Evolutionary conservation across 2,888 invertebrate genomes (phyloP).

Genomic region (Drosophila lacicola): DNA sequence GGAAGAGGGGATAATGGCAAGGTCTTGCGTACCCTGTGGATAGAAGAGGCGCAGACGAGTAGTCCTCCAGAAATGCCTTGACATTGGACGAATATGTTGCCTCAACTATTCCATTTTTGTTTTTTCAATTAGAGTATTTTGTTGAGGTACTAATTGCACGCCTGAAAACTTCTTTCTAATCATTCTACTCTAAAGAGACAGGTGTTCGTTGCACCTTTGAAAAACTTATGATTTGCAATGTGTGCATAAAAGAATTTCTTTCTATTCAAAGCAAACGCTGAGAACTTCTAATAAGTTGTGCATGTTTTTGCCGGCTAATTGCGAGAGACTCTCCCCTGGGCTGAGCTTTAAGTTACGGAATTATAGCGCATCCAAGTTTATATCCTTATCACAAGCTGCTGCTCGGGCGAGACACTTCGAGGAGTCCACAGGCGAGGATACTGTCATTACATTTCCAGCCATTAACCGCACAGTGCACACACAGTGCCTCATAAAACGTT

Average conservation of each 20-base stretch:
- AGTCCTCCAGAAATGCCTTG: no score
- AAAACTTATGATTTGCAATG: not conserved
- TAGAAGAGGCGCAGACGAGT: no score
- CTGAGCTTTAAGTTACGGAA: conserved; percentile 32
- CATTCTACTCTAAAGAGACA: no score
- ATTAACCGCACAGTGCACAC: conserved; percentile 58
- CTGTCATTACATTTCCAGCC: conserved; percentile 74
- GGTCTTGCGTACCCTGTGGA: no score
- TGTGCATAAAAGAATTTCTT: not conserved
- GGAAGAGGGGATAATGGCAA: no score
- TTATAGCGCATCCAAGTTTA: conserved; percentile 21
- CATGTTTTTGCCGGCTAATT: conserved; percentile 36
- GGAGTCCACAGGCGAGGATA: conserved; percentile 38
- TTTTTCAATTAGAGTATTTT: no score
- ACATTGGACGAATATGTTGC: no score
- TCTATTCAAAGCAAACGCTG: conserved; percentile 23
- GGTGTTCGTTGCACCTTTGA: no score
- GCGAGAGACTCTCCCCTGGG: conserved; percentile 1
- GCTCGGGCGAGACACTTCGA: conserved; percentile 26
- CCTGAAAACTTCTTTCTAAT: no score
- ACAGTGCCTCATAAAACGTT: conserved; percentile 64
- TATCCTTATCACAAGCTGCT: conserved; percentile 35
- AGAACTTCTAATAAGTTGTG: conserved; percentile 9
- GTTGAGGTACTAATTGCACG: no score
- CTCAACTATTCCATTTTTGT: no score